Evolutionary conservation across 2,797 vertebrate species (phyloP).

Genomic region (Amniataba percoides): DNA sequence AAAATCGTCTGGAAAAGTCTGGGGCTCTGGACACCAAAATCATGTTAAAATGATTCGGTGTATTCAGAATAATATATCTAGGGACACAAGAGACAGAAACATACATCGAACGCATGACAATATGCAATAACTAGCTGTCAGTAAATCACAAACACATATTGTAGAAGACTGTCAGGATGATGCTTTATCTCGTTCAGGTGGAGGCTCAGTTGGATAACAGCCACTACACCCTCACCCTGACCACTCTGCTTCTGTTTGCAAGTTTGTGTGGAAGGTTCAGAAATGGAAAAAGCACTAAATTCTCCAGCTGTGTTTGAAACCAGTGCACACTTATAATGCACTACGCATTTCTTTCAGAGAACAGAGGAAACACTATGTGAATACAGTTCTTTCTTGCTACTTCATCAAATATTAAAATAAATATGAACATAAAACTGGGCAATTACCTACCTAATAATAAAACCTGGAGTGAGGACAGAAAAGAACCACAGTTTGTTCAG

Average conservation of each 20-base stretch:
- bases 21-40: background rate
- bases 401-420: background rate
- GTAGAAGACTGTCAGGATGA: background rate
- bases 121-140: background rate
- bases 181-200: background rate
- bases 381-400: background rate
- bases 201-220: background rate
- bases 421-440: background rate
- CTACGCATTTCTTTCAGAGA: background rate
- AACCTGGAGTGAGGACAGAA: background rate
- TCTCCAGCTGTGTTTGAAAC: background rate
- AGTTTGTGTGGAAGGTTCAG: background rate
- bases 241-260: background rate
- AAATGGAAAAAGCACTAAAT: background rate
- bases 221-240: constrained; percentile 10
- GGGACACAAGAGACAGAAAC: background rate
- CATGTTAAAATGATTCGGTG: background rate
- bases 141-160: background rate
- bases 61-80: background rate
- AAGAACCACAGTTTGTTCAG: background rate
- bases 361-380: background rate
- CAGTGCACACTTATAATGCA: background rate
- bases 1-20: too few relatives aligned
- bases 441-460: background rate
- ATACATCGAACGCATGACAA: background rate